These are phyloP conservation scores for Abramis brama DNA, from an alignment of 2,113 vertebrate genomes.

Conservation along the genomic window DNA sequence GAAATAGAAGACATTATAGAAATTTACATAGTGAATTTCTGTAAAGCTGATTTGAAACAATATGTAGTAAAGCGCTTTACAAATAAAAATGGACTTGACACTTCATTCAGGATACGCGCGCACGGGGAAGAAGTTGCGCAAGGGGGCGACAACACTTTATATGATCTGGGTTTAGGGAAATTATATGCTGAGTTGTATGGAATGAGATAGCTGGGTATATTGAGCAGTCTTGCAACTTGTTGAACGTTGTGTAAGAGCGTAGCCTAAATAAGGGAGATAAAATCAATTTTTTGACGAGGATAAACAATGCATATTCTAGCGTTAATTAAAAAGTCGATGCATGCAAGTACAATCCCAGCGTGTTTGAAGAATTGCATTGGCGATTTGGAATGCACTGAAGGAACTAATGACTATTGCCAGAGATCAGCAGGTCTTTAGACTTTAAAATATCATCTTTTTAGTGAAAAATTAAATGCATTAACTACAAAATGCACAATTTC, in stretches of 20 bases:
- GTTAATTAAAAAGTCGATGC: conserved; percentile 51
- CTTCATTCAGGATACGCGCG: conserved; percentile 1
- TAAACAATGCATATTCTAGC: conserved; percentile 64
- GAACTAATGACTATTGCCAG: background rate
- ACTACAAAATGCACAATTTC: background rate
- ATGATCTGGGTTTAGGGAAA: conserved; percentile 68
- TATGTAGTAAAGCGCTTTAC: background rate
- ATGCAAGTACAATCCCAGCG: background rate
- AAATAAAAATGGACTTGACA: background rate
- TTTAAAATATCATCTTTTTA: background rate
- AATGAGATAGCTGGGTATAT: conserved; percentile 69
- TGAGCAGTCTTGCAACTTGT: conserved; percentile 74
- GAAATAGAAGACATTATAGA: background rate
- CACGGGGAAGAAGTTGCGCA: conserved; percentile 16
- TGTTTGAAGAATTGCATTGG: background rate
- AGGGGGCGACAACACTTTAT: conserved; percentile 76
- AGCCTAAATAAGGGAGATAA: conserved; percentile 50
- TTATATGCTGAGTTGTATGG: conserved; percentile 73
- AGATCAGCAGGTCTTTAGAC: background rate
- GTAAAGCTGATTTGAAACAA: background rate
- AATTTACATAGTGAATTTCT: background rate
- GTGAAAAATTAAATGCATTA: background rate
- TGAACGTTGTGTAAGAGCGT: conserved; percentile 74
- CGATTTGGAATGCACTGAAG: background rate
- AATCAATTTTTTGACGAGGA: conserved; percentile 51